Evolutionary conservation across 1,140 invertebrate genomes (phyloP), one percentile per base, ranked within the genome.

Genomic region (Heterodera schachtii): DNA sequence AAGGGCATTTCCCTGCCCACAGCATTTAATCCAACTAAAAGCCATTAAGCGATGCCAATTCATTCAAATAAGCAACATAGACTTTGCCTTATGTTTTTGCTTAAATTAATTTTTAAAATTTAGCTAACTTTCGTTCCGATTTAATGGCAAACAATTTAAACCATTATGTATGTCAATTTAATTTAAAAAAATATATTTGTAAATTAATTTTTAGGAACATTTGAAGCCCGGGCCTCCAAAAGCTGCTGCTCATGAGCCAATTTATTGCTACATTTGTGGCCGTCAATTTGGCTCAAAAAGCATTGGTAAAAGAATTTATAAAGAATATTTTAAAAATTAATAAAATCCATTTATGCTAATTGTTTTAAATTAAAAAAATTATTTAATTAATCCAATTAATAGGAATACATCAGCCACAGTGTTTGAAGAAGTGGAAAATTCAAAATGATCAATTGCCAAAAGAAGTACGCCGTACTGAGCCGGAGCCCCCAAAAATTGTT

Each of bases 211-310:
- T 64, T n/a, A 64, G 57, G 57, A 64, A 64, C 57, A 64, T 64
- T 19, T 64, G 3, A 64, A 19, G 57, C 57, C 57, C 57, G 57
- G 57, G 19, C 11, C 57, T 16, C 57, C 57, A 19, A 64, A 64
- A 64, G 57, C 57, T 21, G 16, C 57, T n/a, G 16, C 16, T 64
- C 57, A 19, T 64, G 16, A 64, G 0, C 57, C 57, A n/a, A 64
- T 93, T 3, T 91, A 93, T 11, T 95, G 94, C 88, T 94, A 94
- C 85, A 92, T 95, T 73, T 94, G 93, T 86, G 93, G 94, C 5
- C 91, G 93, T 76, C 92, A 94, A 83, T 95, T 94, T 89, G 94
- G 93, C 11, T 92, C 93, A 0, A 92, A 92, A 83, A 94, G 93
- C 60, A 93, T 95, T 77, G 90, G 47, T 57, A 64, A 64, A 19